Evolutionary conservation across 2,113 vertebrate species (phyloP).

Genomic region (Struthio camelus): DNA sequence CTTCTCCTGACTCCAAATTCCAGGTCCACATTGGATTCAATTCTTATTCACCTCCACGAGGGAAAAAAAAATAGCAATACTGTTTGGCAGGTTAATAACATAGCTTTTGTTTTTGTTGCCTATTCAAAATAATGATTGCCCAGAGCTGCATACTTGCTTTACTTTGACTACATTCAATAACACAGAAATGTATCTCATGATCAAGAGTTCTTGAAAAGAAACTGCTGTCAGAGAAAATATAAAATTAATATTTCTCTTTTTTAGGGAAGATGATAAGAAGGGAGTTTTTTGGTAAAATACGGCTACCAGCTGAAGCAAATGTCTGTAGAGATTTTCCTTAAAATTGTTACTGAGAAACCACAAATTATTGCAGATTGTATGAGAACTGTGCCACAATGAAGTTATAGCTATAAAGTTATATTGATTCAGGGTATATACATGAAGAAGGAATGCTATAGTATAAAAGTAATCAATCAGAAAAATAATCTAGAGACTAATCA

Average conservation of each 20-base stretch:
- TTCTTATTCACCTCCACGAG: background rate
- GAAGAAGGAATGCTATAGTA: conserved; percentile 48
- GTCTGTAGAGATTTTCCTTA: conserved; percentile 6
- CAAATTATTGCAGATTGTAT: conserved; percentile 38
- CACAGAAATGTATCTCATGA: background rate
- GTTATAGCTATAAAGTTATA: conserved; percentile 42
- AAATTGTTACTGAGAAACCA: conserved; percentile 21
- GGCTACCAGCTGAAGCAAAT: background rate
- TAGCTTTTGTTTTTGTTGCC: background rate
- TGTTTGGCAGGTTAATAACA: background rate
- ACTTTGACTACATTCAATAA: background rate
- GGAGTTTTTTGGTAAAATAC: background rate
- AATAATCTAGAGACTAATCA: conserved; percentile 65
- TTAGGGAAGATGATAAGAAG: background rate
- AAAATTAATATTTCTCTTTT: background rate
- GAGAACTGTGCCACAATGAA: background rate
- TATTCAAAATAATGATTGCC: background rate
- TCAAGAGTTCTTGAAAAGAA: background rate
- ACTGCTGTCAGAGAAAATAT: background rate
- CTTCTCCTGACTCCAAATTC: background rate
- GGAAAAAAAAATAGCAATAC: background rate
- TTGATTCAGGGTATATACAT: conserved; percentile 38
- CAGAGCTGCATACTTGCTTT: background rate
- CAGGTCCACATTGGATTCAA: background rate
- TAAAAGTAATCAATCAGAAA: conserved; percentile 65